These are phyloP conservation scores for Sitobion miscanthi DNA, from an alignment of 1,140 invertebrate species.

Conservation along the genomic window DNA sequence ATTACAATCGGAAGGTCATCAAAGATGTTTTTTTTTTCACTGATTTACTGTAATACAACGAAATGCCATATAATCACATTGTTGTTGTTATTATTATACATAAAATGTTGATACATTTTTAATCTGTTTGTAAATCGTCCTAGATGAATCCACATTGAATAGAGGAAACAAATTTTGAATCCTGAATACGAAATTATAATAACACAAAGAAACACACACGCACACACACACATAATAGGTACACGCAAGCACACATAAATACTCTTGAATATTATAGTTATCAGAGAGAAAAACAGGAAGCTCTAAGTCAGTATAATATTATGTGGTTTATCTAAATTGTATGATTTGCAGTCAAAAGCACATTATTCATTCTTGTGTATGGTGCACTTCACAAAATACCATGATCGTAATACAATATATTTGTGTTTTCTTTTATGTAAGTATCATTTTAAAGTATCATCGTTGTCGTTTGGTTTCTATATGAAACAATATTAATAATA, in stretches of 20 bases:
- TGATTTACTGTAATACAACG: not conserved
- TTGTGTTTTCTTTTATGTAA: not conserved
- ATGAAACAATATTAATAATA: slow-evolving; percentile 20
- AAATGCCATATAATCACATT: not conserved
- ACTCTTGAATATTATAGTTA: slow-evolving; percentile 8
- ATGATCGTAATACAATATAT: not conserved
- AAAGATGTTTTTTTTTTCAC: not conserved
- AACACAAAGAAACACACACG: not conserved
- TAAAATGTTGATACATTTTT: not conserved
- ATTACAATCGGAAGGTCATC: not conserved
- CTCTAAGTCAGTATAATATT: not conserved
- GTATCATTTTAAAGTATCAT: slow-evolving; percentile 29
- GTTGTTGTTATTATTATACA: not conserved
- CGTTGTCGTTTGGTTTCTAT: not conserved
- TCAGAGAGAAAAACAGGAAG: not conserved
- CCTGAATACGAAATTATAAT: not conserved
- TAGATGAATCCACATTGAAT: not conserved
- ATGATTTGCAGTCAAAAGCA: not conserved
- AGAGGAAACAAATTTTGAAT: not conserved
- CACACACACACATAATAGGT: not conserved
- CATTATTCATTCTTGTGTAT: not conserved
- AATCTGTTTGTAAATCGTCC: not conserved
- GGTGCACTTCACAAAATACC: not conserved
- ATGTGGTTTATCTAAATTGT: not conserved
- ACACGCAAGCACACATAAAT: not conserved